A percentile compares a stretch with the other conserved stretches of the same genome.
These are phyloP conservation scores for Nomada lathburiana DNA, from an alignment of 2,888 invertebrate species.

Conservation along the genomic window DNA sequence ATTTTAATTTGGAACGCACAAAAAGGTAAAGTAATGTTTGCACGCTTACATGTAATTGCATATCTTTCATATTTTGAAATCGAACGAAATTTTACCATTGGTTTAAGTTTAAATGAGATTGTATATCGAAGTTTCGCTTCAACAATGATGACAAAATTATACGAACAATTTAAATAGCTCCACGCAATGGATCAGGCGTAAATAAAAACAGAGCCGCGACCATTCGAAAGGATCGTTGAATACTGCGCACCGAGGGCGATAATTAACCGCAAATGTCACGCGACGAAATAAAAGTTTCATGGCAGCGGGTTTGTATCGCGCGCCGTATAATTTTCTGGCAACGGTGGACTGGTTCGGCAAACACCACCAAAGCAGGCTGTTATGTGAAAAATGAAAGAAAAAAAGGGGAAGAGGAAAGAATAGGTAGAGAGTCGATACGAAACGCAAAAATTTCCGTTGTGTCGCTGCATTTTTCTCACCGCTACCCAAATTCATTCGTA, in stretches of 20 bases:
- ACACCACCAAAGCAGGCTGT: constrained; percentile 34
- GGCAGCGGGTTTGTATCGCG: constrained; percentile 57
- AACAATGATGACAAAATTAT: constrained; percentile 24
- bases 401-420: neutral
- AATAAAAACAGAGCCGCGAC: neutral
- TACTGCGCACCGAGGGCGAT: constrained; percentile 40
- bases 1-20: neutral
- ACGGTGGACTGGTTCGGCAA: constrained; percentile 16
- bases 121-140: neutral
- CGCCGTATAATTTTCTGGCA: constrained; percentile 65
- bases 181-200: neutral
- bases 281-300: constrained; percentile 61
- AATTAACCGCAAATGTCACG: constrained; percentile 63
- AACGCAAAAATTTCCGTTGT: constrained; percentile 23
- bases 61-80: too few species aligned
- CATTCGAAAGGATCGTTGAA: constrained; percentile 46
- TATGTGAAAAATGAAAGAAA: constrained; percentile 3
- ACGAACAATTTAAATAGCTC: constrained; percentile 28
- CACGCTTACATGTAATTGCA: too few species aligned
- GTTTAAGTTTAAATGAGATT: too few species aligned
- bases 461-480: neutral
- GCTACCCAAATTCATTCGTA: constrained; percentile 7
- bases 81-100: too few species aligned
- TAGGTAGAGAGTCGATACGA: constrained; percentile 20
- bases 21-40: neutral